Evolutionary conservation across 2,888 invertebrate genomes (phyloP).

Genomic region (Agrochola macilenta): DNA sequence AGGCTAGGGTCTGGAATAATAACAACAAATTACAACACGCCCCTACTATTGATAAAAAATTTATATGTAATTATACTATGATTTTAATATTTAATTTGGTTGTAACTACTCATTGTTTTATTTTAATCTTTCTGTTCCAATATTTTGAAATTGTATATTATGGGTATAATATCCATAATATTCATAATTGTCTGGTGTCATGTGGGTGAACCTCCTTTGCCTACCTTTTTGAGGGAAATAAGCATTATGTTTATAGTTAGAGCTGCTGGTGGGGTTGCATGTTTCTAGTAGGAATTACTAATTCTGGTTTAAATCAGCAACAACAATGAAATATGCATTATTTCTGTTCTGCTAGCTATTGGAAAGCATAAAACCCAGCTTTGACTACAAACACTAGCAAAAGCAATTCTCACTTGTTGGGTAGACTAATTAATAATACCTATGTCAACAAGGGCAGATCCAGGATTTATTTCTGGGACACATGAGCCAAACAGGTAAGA

Average conservation of each 20-base stretch:
- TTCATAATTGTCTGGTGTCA: neutral
- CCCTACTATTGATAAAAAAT: neutral
- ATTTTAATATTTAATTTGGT: neutral
- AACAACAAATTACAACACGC: neutral
- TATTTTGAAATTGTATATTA: neutral
- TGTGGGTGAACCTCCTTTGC: neutral
- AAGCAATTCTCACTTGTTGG: neutral
- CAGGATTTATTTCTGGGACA: too few species aligned
- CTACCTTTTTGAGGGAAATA: neutral
- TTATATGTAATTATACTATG: neutral
- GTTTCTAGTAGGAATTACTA: neutral
- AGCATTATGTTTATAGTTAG: neutral
- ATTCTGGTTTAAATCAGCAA: too few species aligned
- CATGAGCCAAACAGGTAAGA: too few species aligned
- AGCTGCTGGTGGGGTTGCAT: too few species aligned
- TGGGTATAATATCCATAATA: too few species aligned
- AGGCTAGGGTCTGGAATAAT: constrained; percentile 82
- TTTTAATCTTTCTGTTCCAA: neutral
- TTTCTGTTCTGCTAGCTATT: neutral
- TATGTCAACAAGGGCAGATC: too few species aligned
- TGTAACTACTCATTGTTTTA: neutral
- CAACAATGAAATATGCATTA: neutral
- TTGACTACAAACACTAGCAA: neutral
- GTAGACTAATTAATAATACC: neutral
- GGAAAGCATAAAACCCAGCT: neutral